Evolutionary conservation across 2,797 vertebrate genomes (phyloP).

Genomic region (Euthynnus affinis): DNA sequence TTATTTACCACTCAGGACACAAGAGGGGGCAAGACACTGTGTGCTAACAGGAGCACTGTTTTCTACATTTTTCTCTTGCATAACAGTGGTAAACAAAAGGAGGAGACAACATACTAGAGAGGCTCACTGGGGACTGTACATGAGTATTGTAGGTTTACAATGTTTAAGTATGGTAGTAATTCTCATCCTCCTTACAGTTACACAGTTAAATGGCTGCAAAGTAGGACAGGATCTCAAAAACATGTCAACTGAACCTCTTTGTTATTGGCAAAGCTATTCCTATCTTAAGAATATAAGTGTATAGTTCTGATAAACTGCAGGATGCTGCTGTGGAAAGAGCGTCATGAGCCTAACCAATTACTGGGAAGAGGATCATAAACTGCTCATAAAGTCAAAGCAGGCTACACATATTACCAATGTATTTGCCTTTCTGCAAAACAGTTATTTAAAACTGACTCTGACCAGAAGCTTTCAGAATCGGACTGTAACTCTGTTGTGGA

Average conservation of each 20-base stretch:
- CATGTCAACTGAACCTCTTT: not conserved
- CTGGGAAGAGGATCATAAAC: not conserved
- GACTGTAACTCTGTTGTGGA: not conserved
- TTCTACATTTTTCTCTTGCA: not conserved
- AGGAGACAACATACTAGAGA: not conserved
- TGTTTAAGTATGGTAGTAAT: not conserved
- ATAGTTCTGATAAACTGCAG: not conserved
- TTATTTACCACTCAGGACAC: constrained; percentile 14
- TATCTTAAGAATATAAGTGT: not conserved
- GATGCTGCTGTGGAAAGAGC: too few relatives aligned
- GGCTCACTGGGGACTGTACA: not conserved
- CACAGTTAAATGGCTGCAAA: not conserved
- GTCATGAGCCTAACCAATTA: not conserved
- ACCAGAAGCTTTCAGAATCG: constrained; percentile 13
- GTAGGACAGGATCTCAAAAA: not conserved
- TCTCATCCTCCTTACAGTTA: not conserved
- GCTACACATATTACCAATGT: not conserved
- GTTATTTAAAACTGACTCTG: not conserved
- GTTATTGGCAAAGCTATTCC: not conserved
- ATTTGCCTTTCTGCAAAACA: not conserved
- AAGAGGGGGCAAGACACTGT: not conserved
- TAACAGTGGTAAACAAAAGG: not conserved
- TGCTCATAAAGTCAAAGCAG: not conserved
- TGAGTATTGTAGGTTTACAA: not conserved
- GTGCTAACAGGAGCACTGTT: not conserved